Conservation (phyloP, 1,140 invertebrate genomes). For the Andrena cerasifolii region DNA sequence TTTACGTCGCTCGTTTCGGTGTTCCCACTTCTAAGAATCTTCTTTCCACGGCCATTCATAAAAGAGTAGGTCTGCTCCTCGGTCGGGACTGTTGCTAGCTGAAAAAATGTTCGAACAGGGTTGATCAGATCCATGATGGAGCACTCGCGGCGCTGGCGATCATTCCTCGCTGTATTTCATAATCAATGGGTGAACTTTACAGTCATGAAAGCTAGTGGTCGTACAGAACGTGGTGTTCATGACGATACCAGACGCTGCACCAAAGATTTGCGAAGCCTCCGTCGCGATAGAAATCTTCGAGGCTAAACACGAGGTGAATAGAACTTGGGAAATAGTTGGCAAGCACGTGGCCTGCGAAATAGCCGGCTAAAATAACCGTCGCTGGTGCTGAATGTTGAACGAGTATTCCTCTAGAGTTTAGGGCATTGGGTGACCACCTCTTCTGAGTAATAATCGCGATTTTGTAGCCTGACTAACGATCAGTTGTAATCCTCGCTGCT, state of each 20-base stretch:
- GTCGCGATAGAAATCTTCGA: slow-evolving; percentile 42
- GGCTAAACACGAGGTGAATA: slow-evolving; percentile 69
- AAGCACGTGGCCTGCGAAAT: slow-evolving; percentile 74
- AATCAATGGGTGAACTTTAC: no score
- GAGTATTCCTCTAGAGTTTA: slow-evolving; percentile 8
- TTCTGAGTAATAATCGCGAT: neutral
- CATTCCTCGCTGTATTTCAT: no score
- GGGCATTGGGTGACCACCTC: neutral
- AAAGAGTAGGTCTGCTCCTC: neutral
- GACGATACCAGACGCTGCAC: neutral
- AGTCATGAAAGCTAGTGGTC: no score
- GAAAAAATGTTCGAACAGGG: neutral
- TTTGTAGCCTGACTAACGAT: neutral
- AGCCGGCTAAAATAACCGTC: slow-evolving; percentile 69
- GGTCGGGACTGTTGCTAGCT: neutral
- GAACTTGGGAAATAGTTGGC: slow-evolving; percentile 72
- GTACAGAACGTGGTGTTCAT: no score
- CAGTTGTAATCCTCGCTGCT: neutral
- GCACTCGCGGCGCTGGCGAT: no score
- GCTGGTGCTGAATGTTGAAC: slow-evolving; percentile 33
- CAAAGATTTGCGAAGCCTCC: neutral
- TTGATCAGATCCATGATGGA: no score
- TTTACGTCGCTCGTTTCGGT: slow-evolving; percentile 58
- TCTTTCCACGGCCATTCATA: slow-evolving; percentile 19
- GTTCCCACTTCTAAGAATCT: slow-evolving; percentile 58